These are phyloP conservation scores for Dorcus hopei DNA, from an alignment of 2,888 invertebrate species.

Conservation along the genomic window DNA sequence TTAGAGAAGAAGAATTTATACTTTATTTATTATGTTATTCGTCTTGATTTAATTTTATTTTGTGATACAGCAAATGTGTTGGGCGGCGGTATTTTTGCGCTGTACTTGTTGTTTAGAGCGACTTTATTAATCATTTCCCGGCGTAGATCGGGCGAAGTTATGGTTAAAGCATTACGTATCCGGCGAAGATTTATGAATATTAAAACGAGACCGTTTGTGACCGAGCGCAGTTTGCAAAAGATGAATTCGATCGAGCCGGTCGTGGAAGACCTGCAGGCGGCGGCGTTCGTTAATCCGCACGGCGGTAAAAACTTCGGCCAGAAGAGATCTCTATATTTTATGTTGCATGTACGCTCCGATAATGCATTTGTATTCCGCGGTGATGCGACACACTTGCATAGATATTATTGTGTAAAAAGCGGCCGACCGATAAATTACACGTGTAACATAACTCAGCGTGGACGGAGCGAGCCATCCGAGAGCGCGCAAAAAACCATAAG, in stretches of 20 bases:
- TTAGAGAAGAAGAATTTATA: too few relatives aligned
- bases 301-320: conserved; percentile 20
- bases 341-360: conserved; percentile 30
- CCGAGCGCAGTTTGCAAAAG: too few relatives aligned
- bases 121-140: not conserved
- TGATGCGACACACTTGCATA: conserved; percentile 32
- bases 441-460: conserved; percentile 37
- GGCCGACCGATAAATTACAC: conserved; percentile 38
- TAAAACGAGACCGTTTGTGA: too few relatives aligned
- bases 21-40: too few relatives aligned
- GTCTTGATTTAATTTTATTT: too few relatives aligned
- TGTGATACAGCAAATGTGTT: too few relatives aligned
- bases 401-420: conserved; percentile 34
- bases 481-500: conserved; percentile 36
- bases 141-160: not conserved
- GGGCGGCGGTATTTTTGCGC: too few relatives aligned
- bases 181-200: not conserved
- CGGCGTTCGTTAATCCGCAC: not conserved
- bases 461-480: conserved; percentile 11
- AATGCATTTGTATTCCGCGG: conserved; percentile 33
- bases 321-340: conserved; percentile 42
- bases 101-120: not conserved
- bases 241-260: too few relatives aligned
- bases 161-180: not conserved
- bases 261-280: too few relatives aligned